These are phyloP conservation scores for Echinarachnius parma DNA, from an alignment of 53 echinoderm and acorn worm genomes.

Conservation along the genomic window DNA sequence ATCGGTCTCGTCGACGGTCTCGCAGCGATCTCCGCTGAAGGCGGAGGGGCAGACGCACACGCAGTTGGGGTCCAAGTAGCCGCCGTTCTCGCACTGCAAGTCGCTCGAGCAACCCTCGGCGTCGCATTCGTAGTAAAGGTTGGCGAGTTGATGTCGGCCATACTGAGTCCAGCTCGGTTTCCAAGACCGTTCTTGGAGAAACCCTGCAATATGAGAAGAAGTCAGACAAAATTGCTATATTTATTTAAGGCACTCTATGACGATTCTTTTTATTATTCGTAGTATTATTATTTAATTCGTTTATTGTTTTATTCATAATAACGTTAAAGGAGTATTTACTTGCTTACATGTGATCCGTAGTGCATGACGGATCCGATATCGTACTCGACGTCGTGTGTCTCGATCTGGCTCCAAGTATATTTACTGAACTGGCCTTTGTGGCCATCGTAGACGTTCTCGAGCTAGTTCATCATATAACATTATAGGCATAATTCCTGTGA, in stretches of 20 bases:
- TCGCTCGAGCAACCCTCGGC: constrained; percentile 7
- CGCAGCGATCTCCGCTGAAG: constrained; percentile 45
- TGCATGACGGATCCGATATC: constrained; percentile 61
- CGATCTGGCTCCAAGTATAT: constrained; percentile 22
- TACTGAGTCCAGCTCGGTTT: constrained; percentile 47
- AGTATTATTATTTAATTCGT: too few species aligned
- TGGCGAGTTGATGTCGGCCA: constrained; percentile 57
- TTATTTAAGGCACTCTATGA: too few species aligned
- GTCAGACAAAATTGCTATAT: too few species aligned
- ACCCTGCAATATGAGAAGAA: too few species aligned
- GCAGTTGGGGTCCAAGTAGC: constrained; percentile 44
- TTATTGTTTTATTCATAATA: too few species aligned
- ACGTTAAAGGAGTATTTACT: too few species aligned
- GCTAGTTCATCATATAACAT: too few species aligned
- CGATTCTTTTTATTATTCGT: too few species aligned
- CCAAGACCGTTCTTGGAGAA: constrained; percentile 54
- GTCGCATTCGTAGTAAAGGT: constrained; percentile 51
- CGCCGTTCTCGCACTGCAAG: constrained; percentile 47
- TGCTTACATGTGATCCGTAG: constrained; percentile 51
- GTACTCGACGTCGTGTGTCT: constrained; percentile 36
- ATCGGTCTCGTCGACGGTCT: constrained; percentile 6
- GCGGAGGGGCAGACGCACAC: constrained; percentile 45
- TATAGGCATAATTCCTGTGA: too few species aligned
- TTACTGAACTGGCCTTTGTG: constrained; percentile 32
- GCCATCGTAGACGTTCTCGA: constrained; percentile 26